phyloP scores from a whole-genome alignment of 1,140 invertebrate genomes.

The Drosophila kepulauana region DNA sequence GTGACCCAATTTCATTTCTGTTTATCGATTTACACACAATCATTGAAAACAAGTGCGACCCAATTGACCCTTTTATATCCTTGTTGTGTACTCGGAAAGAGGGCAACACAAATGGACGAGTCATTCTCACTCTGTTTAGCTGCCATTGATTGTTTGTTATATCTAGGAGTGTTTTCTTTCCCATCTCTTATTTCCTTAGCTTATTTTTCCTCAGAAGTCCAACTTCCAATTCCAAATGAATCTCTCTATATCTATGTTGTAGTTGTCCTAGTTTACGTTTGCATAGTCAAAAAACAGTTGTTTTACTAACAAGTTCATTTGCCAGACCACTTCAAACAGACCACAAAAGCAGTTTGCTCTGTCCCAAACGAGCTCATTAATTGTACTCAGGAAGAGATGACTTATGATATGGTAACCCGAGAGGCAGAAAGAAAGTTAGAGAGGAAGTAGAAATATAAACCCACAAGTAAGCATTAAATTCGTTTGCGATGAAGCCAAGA shows the following conservation, averaged over 20 bases:
- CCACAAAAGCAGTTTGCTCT: slow-evolving; percentile 14
- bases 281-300: slow-evolving; percentile 26
- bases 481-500: slow-evolving; percentile 53
- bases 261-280: slow-evolving; percentile 25
- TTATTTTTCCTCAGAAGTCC: slow-evolving; percentile 5
- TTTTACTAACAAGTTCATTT: slow-evolving; percentile 42
- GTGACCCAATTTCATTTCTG: slow-evolving; percentile 24
- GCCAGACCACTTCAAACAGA: slow-evolving; percentile 44
- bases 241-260: slow-evolving; percentile 3
- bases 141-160: slow-evolving; percentile 13
- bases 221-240: slow-evolving; percentile 1
- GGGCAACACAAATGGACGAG: background rate
- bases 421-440: background rate
- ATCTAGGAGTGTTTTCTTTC: background rate
- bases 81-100: background rate
- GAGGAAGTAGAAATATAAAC: background rate
- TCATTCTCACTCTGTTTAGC: slow-evolving; percentile 6
- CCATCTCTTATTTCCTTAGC: background rate
- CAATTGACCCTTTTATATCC: slow-evolving; percentile 15
- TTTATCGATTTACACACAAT: slow-evolving; percentile 37
- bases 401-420: slow-evolving; percentile 54
- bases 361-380: slow-evolving; percentile 53
- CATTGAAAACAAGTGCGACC: slow-evolving; percentile 7
- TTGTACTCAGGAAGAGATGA: slow-evolving; percentile 65
- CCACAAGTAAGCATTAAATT: slow-evolving; percentile 36